These are phyloP conservation scores for Gymnoscopelus braueri DNA, from an alignment of 2,797 vertebrate genomes.

Conservation along the genomic window DNA sequence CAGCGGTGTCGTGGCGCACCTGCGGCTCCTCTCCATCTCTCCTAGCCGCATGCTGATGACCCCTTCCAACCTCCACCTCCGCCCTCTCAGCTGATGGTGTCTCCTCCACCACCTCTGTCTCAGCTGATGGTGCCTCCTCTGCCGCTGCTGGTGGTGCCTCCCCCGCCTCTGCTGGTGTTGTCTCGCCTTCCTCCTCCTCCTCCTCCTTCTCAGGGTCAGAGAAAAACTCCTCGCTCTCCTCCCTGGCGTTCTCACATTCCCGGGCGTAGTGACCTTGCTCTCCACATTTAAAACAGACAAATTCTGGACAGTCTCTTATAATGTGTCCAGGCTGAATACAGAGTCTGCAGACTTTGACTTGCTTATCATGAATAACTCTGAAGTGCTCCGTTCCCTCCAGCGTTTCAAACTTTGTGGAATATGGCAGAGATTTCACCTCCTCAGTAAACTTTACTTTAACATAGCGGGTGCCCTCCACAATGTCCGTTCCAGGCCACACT, in stretches of 20 bases:
- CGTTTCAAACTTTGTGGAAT: conserved; percentile 5
- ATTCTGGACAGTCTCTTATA: conserved; percentile 5
- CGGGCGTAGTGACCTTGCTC: conserved; percentile 8
- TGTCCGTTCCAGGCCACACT: background rate
- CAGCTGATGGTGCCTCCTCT: background rate
- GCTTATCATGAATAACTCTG: conserved; percentile 16
- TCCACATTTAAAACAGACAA: background rate
- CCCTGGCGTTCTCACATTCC: background rate
- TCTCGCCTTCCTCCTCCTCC: background rate
- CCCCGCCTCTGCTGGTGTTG: too few species aligned
- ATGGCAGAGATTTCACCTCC: conserved; percentile 14
- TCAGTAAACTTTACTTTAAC: conserved; percentile 3
- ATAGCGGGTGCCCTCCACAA: conserved; percentile 16
- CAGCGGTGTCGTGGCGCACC: too few species aligned
- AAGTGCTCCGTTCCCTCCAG: conserved; percentile 8
- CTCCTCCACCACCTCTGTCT: background rate
- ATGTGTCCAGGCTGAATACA: conserved; percentile 18
- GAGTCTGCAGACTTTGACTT: conserved; percentile 2
- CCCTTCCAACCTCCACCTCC: background rate
- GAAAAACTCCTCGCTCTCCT: background rate
- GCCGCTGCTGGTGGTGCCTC: background rate
- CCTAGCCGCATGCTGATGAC: too few species aligned
- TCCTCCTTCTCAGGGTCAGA: background rate
- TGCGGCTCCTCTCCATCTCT: too few species aligned
- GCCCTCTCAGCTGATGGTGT: background rate